These are phyloP conservation scores for Phyto melanocephala DNA, from an alignment of 2,888 invertebrate species.

Conservation along the genomic window DNA sequence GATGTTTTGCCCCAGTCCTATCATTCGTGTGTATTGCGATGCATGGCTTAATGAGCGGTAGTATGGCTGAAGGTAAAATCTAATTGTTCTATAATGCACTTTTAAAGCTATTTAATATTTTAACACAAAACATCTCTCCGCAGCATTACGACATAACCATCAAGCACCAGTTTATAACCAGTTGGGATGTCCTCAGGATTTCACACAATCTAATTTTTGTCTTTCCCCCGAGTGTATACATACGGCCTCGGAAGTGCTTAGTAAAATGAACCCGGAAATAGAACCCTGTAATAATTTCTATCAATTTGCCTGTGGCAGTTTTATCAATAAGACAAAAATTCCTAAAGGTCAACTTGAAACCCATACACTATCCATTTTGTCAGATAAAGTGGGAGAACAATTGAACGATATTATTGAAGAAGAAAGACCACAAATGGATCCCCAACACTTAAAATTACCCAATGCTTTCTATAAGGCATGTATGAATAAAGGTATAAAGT, in stretches of 20 bases:
- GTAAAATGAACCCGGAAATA: slow-evolving; percentile 83
- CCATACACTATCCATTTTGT: slow-evolving; percentile 78
- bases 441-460: slow-evolving; percentile 78
- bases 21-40: slow-evolving; percentile 82
- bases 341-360: slow-evolving; percentile 84
- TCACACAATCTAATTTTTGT: slow-evolving; percentile 80
- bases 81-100: background rate
- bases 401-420: slow-evolving; percentile 77
- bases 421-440: slow-evolving; percentile 74
- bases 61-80: slow-evolving; percentile 72
- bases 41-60: slow-evolving; percentile 82
- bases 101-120: too few species aligned
- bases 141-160: slow-evolving; percentile 70
- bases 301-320: slow-evolving; percentile 86
- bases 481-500: slow-evolving; percentile 78
- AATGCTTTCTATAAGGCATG: slow-evolving; percentile 79
- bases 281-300: slow-evolving; percentile 90
- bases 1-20: slow-evolving; percentile 83
- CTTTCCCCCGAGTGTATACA: slow-evolving; percentile 88
- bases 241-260: slow-evolving; percentile 84
- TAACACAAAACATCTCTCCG: slow-evolving; percentile 65
- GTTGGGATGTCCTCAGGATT: background rate
- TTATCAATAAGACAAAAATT: slow-evolving; percentile 83
- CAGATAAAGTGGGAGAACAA: slow-evolving; percentile 79
- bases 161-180: slow-evolving; percentile 64